These are phyloP conservation scores for Antechinus flavipes DNA, from an alignment of 2,113 vertebrate species.

Conservation along the genomic window DNA sequence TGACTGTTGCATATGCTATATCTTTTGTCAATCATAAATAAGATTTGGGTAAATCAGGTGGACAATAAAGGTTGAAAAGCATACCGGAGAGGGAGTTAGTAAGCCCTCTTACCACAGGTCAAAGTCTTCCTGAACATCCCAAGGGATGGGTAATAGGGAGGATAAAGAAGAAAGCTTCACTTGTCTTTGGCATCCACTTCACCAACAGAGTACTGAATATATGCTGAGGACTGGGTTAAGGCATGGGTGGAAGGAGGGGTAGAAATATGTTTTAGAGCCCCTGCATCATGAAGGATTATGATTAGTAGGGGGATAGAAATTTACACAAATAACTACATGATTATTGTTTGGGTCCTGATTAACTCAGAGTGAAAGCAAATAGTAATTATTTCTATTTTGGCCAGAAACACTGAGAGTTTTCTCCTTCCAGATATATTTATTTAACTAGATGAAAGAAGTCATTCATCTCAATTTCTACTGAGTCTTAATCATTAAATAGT, in stretches of 20 bases:
- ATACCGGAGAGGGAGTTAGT: background rate
- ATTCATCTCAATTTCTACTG: no score
- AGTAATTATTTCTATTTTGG: no score
- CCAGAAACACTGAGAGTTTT: no score
- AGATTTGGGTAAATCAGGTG: background rate
- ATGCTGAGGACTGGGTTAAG: background rate
- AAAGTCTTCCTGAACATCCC: background rate
- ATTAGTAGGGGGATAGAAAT: background rate
- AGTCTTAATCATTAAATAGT: no score
- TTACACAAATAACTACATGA: background rate
- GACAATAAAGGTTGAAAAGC: background rate
- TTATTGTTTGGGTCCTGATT: no score
- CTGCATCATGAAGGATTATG: background rate
- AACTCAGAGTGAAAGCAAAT: no score
- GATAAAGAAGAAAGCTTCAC: background rate
- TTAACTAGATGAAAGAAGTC: no score
- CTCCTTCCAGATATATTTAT: no score
- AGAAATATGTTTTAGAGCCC: background rate
- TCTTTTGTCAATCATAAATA: background rate
- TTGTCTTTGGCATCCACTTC: background rate
- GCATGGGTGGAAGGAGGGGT: background rate
- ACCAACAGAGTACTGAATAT: background rate
- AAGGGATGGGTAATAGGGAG: background rate
- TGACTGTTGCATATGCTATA: background rate
- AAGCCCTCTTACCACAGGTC: background rate